A percentile compares a stretch with the other conserved stretches of the same genome.
These are phyloP conservation scores for Laticauda laticaudata DNA, from an alignment of 2,113 vertebrate genomes.

Conservation along the genomic window DNA sequence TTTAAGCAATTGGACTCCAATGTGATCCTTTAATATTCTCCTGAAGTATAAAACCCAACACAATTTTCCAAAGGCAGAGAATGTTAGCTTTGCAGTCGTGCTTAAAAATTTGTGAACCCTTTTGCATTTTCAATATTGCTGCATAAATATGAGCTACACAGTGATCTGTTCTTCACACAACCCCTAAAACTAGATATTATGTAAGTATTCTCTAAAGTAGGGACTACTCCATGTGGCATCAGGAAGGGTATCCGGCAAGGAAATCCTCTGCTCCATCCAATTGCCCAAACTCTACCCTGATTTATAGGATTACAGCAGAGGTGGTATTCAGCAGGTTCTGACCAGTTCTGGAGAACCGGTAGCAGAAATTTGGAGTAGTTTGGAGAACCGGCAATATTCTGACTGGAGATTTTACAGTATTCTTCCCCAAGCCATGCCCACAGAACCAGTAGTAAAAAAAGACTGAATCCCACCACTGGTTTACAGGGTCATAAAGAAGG, in stretches of 20 bases:
- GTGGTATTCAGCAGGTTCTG: too few species aligned
- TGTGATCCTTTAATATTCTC: neutral
- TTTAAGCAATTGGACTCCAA: neutral
- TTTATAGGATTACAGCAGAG: neutral
- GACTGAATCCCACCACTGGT: too few species aligned
- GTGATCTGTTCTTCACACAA: neutral
- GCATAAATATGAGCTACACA: neutral
- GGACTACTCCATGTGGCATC: neutral
- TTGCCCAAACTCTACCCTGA: neutral
- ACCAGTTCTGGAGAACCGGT: too few species aligned
- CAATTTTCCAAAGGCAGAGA: neutral
- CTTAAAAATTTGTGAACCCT: neutral
- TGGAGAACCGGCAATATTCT: too few species aligned
- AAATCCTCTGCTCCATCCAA: neutral
- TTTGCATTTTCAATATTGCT: neutral
- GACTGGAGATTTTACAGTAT: too few species aligned
- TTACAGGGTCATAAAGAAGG: neutral
- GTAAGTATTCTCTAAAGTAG: neutral
- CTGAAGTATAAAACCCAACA: neutral
- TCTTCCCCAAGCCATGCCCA: too few species aligned
- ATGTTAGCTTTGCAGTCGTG: neutral
- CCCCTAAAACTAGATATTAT: neutral
- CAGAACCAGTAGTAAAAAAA: too few species aligned
- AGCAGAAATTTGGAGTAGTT: too few species aligned
- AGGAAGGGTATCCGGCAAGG: neutral